Evolutionary conservation across 2,888 invertebrate genomes (phyloP), one percentile per base, ranked within the genome.

Genomic region (Drosophila nigritarsus): DNA sequence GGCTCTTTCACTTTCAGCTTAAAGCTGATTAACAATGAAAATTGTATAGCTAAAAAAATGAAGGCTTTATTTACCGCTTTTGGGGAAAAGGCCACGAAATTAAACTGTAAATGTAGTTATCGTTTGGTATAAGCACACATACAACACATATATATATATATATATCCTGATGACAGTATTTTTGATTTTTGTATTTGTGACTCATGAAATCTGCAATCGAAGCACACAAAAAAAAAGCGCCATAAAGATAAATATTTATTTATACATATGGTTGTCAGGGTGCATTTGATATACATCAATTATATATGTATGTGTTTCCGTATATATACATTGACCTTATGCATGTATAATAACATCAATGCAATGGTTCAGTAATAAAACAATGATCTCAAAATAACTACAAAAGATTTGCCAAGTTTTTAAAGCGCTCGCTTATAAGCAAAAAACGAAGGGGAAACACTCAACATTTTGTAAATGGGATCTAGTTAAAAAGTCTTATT

Each of bases 1-100:
- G 18, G 18, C 62, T 78, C 77, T 78, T 80, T 78, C 72, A 80
- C 80, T 78, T 80, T 80, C 76, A 64, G 63, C n/a, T 48, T 45
- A 30, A 63, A 64, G 45, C 51, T 51, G 59, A 70, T 45, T 36
- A 45, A 60, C 32, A 56, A 51, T 68, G 42, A 51, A 59, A 59
- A 59, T 32, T 50, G n/a, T 15, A 42, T 20, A 36, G 38, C n/a
- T 42, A 54, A 15, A 27, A 50, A 42, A 32, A 32, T 24, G 30
- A 58, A 67, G 29, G 59, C 24, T 42, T 68, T 30, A 38, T 40
- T 53, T 56, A 68, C 40, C 34, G 55, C 3, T 29, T 49, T 58
- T 60, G 24, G 36, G 15, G 27, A 45, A 50, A 59, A 49, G 13
- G 65, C 50, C 40, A 62, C 40, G 13, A 66, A 38, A 29, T 63